A percentile compares a stretch with the other conserved stretches of the same genome.
Evolutionary conservation across 2,797 vertebrate species (phyloP).

Genomic region (Ctenosaura bakeri): DNA sequence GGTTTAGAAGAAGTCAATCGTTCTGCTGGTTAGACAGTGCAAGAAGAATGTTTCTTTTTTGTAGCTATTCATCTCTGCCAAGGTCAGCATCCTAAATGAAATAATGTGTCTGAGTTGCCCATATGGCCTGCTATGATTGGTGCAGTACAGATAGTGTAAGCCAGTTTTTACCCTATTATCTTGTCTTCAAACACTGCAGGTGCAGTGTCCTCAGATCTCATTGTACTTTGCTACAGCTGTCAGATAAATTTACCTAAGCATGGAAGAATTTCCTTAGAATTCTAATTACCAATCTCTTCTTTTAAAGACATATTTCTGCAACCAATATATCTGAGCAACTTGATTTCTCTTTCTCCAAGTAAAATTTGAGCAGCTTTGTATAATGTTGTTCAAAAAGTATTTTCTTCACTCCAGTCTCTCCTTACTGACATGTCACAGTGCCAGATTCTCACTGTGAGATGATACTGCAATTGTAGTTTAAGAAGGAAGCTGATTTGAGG

Average conservation of each 20-base stretch:
- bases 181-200: neutral
- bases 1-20: neutral
- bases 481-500: neutral
- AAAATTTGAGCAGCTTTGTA: neutral
- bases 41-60: conserved; percentile 20
- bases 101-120: neutral
- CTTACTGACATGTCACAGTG: neutral
- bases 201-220: conserved; percentile 3
- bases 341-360: neutral
- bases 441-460: neutral
- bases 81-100: neutral
- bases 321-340: neutral
- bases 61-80: neutral
- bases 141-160: neutral
- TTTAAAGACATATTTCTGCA: neutral
- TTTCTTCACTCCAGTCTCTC: neutral
- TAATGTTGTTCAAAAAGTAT: neutral
- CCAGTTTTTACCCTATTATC: neutral
- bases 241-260: rapidly evolving
- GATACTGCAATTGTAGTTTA: neutral
- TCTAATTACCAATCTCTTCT: conserved; percentile 18
- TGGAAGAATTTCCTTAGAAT: neutral
- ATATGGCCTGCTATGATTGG: neutral
- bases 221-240: neutral
- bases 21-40: neutral